phyloP scores from a whole-genome alignment of 2,797 vertebrate species.

The Melopsittacus undulatus region DNA sequence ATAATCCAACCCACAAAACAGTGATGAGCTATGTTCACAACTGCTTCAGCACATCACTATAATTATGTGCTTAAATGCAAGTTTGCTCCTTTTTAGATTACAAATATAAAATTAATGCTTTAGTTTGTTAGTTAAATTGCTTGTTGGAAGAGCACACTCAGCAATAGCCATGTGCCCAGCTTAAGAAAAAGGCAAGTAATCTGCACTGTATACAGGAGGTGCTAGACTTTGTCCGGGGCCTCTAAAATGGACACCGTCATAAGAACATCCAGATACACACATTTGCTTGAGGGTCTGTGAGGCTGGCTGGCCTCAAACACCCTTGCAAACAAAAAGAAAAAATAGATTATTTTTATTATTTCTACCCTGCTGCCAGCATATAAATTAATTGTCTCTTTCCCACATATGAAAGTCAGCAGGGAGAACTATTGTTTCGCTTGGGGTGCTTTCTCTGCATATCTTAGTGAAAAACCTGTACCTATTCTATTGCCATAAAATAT shows the following conservation, averaged over 20 bases:
- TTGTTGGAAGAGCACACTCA: background rate
- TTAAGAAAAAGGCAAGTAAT: background rate
- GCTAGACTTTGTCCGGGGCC: background rate
- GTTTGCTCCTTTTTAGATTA: background rate
- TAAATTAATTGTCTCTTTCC: constrained; percentile 43
- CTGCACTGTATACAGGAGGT: background rate
- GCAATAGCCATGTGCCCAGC: too few relatives aligned
- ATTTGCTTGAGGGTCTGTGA: background rate
- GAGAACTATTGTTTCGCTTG: constrained; percentile 11
- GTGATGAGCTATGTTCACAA: background rate
- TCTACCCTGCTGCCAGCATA: background rate
- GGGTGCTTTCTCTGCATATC: constrained; percentile 37
- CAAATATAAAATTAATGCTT: background rate
- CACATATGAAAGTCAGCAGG: background rate
- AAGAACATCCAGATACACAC: background rate
- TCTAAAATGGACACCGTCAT: background rate
- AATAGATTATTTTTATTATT: constrained; percentile 2
- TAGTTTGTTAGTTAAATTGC: background rate
- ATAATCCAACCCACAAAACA: background rate
- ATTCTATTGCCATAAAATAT: constrained; percentile 39
- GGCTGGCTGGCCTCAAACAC: background rate
- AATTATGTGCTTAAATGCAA: background rate
- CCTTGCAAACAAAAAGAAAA: background rate
- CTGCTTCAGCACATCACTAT: background rate
- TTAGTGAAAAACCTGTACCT: constrained; percentile 17